Conservation (phyloP, 2,888 invertebrate genomes). For the Cylindroiulus punctatus region DNA sequence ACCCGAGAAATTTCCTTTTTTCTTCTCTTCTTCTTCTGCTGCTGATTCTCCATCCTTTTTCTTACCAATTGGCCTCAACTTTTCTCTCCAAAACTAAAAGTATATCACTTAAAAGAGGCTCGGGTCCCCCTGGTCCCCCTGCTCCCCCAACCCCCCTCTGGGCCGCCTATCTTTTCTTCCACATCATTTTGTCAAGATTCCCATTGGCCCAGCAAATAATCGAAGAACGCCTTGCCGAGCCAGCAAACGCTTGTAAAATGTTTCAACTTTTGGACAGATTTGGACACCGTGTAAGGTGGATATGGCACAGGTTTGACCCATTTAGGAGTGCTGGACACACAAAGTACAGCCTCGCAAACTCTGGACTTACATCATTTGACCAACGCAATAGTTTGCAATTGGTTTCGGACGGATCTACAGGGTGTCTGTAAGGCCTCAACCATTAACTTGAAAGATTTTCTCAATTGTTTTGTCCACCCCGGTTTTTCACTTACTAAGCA, state of each 20-base stretch:
- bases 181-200: slow-evolving; percentile 27
- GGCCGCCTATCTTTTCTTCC: not conserved
- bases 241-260: not conserved
- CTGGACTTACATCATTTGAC: too few species aligned
- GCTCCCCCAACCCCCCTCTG: not conserved
- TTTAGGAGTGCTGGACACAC: too few species aligned
- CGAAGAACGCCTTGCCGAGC: not conserved
- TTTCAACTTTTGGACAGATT: not conserved
- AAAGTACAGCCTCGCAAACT: too few species aligned
- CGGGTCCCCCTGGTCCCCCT: not conserved
- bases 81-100: slow-evolving; percentile 10
- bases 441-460: too few species aligned
- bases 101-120: slow-evolving; percentile 4
- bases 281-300: too few species aligned
- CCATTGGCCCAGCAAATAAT: slow-evolving; percentile 20
- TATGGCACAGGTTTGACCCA: too few species aligned
- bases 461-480: too few species aligned
- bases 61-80: not conserved
- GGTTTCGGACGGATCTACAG: too few species aligned
- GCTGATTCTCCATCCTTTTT: not conserved
- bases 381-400: too few species aligned
- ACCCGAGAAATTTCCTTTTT: slow-evolving; percentile 47
- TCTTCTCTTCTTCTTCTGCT: not conserved
- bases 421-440: too few species aligned
- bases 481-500: too few species aligned